These are phyloP conservation scores for Cataglyphis albicans DNA, from an alignment of 2,888 invertebrate species.

Conservation along the genomic window DNA sequence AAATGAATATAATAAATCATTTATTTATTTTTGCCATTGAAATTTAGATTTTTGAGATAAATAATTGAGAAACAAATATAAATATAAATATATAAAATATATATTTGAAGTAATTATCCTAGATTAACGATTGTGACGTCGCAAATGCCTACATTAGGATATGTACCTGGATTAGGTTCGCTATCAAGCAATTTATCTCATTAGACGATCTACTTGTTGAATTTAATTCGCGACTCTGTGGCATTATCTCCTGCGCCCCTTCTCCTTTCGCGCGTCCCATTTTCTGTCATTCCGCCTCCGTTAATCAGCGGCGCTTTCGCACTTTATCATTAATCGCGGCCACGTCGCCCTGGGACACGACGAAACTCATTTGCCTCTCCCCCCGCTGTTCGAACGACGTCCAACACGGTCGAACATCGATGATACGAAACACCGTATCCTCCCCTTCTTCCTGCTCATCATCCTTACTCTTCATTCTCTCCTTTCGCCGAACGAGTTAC, in stretches of 20 bases:
- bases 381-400: conserved; percentile 27
- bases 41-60: too few species aligned
- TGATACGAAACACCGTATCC: conserved; percentile 34
- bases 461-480: conserved; percentile 2
- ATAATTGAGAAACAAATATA: too few species aligned
- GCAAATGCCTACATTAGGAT: neutral
- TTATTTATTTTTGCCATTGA: too few species aligned
- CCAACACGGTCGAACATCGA: conserved; percentile 19
- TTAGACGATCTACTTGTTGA: conserved; percentile 39
- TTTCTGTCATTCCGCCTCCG: conserved; percentile 49
- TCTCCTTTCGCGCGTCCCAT: conserved; percentile 27
- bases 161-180: neutral
- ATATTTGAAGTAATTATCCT: neutral
- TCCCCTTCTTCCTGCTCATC: neutral
- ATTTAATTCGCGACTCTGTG: conserved; percentile 12
- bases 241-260: conserved; percentile 22
- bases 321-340: conserved; percentile 47
- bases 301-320: conserved; percentile 38
- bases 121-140: conserved; percentile 27
- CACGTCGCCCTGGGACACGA: conserved; percentile 48
- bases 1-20: too few species aligned
- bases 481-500: conserved; percentile 38
- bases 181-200: conserved; percentile 39
- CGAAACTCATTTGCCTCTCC: conserved; percentile 48
- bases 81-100: too few species aligned